Evolutionary conservation across 2,113 vertebrate species (phyloP), one percentile per base, ranked within the genome.

Genomic region (Tylochromis polylepis): DNA sequence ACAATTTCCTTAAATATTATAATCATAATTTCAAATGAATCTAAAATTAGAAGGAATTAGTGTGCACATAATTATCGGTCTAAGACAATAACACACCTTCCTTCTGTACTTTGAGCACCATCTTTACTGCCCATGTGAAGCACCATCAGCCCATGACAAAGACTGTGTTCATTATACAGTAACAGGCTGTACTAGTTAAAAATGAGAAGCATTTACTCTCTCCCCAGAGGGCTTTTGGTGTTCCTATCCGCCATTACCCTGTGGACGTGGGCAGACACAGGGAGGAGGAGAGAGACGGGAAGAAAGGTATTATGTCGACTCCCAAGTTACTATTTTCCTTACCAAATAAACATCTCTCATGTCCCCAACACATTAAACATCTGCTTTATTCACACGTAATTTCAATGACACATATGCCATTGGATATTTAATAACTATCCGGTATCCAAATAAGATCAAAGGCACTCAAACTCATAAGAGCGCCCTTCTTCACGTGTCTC

Each of bases 161-260:
- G 34, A 20, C 36, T 12, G 36, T 49, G 24, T 49, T 49, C 24
- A 49, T 29, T 14, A 5, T 49, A 31, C 18, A 3, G 7, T 29
- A 46, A 46, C 38, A 49, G 56, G 79, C 56, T 14, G 8, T 0
- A 29, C 15, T 43, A 29, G 38, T 29, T 81, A n/a, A 46, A 5
- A 62, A 15, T 3, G 43, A 62, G 55, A 51, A 18, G 59, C 49
- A 58, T 38, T 27, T 62, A 24, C 14, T 22, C 79, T 53, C 65
- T 88, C 91, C 91, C 87, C 75, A 79, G 31, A 84, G 82, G 80
- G 20, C 11, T 60, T n/a, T 72, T 72, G 77, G 67, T 89, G 91
- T 88, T 94, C 88, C 87, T 67, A 14, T 72, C 81, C 82, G 82
- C 87, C 56, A 93, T 87, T 72, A 55, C 24, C 12, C 77, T 77